Percentiles rank a stretch among this genome's conserved stretches.
These are phyloP conservation scores for Xenopus laevis DNA, from an alignment of 2,113 vertebrate genomes.

Conservation along the genomic window DNA sequence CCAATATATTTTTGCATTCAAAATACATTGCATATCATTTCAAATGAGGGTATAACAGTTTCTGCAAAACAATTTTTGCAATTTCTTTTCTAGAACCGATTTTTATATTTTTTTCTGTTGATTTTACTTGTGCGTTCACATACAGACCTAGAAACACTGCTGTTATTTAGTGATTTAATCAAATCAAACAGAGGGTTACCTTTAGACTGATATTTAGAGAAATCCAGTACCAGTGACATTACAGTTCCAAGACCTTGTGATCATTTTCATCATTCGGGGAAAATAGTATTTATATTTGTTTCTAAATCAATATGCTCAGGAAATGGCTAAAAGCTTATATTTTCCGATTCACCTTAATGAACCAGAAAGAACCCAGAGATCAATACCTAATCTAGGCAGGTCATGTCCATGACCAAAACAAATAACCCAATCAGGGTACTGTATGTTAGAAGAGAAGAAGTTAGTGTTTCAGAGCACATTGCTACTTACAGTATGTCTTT, in stretches of 20 bases:
- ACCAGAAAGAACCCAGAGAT: constrained; percentile 28
- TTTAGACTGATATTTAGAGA: constrained; percentile 7
- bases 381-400: constrained; percentile 30
- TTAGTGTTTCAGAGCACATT: background rate
- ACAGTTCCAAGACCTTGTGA: background rate
- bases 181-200: background rate
- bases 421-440: constrained; percentile 25
- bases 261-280: constrained; percentile 29
- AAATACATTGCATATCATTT: no score
- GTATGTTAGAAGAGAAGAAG: constrained; percentile 1
- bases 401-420: constrained; percentile 13
- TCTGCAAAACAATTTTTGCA: no score
- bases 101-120: no score
- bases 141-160: no score
- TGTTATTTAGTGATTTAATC: background rate
- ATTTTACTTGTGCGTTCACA: no score
- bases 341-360: constrained; percentile 33
- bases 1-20: no score
- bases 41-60: no score
- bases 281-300: constrained; percentile 25
- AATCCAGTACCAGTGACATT: background rate
- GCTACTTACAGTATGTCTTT: background rate
- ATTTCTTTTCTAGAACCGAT: no score
- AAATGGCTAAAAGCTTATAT: constrained; percentile 30
- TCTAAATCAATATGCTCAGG: constrained; percentile 26